A percentile compares a stretch with the other conserved stretches of the same genome.
These are phyloP conservation scores for Alauda arvensis DNA, from an alignment of 2,797 vertebrate species.

Conservation along the genomic window DNA sequence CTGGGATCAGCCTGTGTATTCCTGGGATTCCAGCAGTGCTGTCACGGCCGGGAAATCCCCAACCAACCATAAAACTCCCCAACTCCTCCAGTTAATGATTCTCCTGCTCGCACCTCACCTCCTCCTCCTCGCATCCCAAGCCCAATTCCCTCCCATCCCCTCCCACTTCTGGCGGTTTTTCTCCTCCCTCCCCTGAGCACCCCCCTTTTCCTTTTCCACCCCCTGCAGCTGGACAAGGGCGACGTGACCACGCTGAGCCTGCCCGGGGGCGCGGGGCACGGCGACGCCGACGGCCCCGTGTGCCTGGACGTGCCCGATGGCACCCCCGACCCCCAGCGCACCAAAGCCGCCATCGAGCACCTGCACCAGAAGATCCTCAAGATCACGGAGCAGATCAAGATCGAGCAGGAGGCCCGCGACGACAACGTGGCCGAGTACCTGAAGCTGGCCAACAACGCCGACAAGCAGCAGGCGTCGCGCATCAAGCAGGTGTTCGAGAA, in stretches of 20 bases:
- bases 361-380: slow-evolving; percentile 98
- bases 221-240: slow-evolving; percentile 84
- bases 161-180: accelerated
- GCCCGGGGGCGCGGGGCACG: slow-evolving; percentile 81
- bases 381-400: slow-evolving; percentile 97
- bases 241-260: slow-evolving; percentile 82
- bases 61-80: background rate
- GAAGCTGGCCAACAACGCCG: slow-evolving; percentile 94
- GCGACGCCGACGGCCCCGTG: slow-evolving; percentile 87
- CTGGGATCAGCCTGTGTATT: too few relatives aligned
- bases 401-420: slow-evolving; percentile 95
- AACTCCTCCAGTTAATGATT: background rate
- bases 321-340: slow-evolving; percentile 85
- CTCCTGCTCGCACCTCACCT: background rate
- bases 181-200: background rate
- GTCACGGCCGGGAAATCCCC: background rate
- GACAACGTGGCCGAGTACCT: slow-evolving; percentile 97
- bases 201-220: background rate
- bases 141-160: background rate
- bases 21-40: background rate
- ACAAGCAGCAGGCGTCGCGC: slow-evolving; percentile 93
- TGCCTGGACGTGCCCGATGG: slow-evolving; percentile 84
- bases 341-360: slow-evolving; percentile 90
- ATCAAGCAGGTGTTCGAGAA: slow-evolving; percentile 99
- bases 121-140: background rate